Percentiles rank a stretch among this genome's conserved stretches.
Conservation (phyloP, 2,888 invertebrate species). For the Apomyelois bistriatella region DNA sequence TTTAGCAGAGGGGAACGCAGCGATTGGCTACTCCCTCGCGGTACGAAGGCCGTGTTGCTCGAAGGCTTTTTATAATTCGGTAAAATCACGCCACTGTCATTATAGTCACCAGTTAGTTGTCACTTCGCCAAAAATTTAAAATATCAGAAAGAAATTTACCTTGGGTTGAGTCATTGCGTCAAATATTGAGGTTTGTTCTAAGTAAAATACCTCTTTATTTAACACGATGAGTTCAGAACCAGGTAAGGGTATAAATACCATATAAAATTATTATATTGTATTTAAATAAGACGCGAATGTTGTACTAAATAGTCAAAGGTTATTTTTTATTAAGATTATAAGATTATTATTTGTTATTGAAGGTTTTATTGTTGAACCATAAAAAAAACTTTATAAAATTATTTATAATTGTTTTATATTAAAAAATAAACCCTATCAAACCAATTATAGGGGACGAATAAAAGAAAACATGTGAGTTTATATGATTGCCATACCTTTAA, state of each 20-base stretch:
- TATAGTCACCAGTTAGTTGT: constrained; percentile 46
- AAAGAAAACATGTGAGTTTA: too few species aligned
- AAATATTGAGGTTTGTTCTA: neutral
- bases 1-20: too few species aligned
- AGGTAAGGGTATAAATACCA: neutral
- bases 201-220: neutral
- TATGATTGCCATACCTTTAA: neutral
- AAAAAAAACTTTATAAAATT: too few species aligned
- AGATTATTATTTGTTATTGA: too few species aligned
- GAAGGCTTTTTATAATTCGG: constrained; percentile 32
- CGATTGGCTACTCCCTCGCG: too few species aligned
- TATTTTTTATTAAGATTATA: too few species aligned
- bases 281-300: constrained; percentile 29
- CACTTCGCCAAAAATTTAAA: constrained; percentile 29
- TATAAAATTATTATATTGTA: neutral
- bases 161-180: neutral
- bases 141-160: neutral
- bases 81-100: constrained; percentile 46
- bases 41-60: too few species aligned
- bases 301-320: constrained; percentile 25
- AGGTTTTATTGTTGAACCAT: too few species aligned
- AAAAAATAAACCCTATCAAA: too few species aligned
- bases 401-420: too few species aligned
- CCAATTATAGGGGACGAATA: too few species aligned
- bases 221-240: neutral